Percentiles rank a stretch among this genome's conserved stretches.
Evolutionary conservation across 1,140 invertebrate species (phyloP).

Genomic region (Cotesia glomerata): DNA sequence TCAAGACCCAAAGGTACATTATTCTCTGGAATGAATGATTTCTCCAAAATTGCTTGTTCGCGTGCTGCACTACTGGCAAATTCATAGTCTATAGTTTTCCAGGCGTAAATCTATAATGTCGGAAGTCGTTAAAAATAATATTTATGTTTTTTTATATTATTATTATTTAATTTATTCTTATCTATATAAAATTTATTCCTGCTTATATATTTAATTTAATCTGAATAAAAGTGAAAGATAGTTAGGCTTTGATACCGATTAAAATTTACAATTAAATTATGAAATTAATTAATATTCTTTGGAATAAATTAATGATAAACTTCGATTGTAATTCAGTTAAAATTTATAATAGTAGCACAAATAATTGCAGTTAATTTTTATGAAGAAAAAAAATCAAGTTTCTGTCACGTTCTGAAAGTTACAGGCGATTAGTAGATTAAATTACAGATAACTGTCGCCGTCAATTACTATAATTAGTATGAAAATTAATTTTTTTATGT

Average conservation of each 20-base stretch:
- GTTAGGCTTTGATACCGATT: neutral
- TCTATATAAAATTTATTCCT: no score
- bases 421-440: neutral
- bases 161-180: no score
- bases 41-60: slow-evolving; percentile 61
- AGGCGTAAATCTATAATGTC: slow-evolving; percentile 61
- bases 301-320: no score
- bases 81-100: slow-evolving; percentile 68
- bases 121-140: no score
- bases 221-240: neutral
- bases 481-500: no score
- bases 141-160: no score
- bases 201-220: neutral
- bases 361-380: no score
- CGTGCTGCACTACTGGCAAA: slow-evolving; percentile 61
- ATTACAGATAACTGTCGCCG: no score
- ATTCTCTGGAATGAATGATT: slow-evolving; percentile 73
- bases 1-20: slow-evolving; percentile 77
- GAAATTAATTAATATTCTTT: no score
- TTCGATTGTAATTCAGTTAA: no score
- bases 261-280: neutral
- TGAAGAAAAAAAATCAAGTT: no score
- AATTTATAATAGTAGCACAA: no score
- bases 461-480: neutral
- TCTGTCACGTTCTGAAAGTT: neutral